Conservation (phyloP, 1,140 invertebrate species). For the Adoxophyes honmai region DNA sequence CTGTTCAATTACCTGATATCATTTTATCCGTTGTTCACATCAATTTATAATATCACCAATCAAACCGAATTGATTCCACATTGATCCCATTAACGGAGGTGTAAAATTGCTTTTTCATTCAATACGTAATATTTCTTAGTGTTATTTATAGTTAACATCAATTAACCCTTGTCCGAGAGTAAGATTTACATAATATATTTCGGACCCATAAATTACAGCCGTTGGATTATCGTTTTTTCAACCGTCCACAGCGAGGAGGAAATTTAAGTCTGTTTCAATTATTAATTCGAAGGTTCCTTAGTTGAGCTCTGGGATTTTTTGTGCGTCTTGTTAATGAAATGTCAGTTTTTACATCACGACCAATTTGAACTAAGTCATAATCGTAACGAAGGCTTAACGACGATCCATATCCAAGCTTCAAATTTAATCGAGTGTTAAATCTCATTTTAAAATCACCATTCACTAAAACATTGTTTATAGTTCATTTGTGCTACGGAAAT, state of each 20-base stretch:
- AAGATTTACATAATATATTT: conserved; percentile 52
- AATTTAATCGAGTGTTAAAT: not conserved
- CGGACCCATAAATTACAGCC: conserved; percentile 41
- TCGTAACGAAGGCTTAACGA: not conserved
- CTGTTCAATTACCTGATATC: conserved; percentile 41
- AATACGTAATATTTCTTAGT: conserved; percentile 30
- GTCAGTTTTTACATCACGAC: conserved; percentile 14
- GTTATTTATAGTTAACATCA: conserved; percentile 57
- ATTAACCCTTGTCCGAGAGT: conserved; percentile 43
- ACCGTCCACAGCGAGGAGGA: conserved; percentile 26
- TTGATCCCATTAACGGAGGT: conserved; percentile 29
- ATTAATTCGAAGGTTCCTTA: conserved; percentile 36
- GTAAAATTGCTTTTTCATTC: conserved; percentile 37
- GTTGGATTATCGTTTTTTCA: conserved; percentile 27
- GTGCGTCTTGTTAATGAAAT: conserved; percentile 3
- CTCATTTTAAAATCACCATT: not conserved
- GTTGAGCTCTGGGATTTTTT: conserved; percentile 12
- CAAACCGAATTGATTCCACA: conserved; percentile 34
- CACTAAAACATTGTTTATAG: not conserved
- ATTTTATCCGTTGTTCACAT: conserved; percentile 35
- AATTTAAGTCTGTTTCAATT: conserved; percentile 32
- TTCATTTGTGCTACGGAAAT: not conserved
- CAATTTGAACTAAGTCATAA: conserved; percentile 2
- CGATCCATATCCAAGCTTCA: not conserved
- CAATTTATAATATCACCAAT: conserved; percentile 39